Evolutionary conservation across 1,140 invertebrate species (phyloP).

Genomic region (Aphis craccivora): DNA sequence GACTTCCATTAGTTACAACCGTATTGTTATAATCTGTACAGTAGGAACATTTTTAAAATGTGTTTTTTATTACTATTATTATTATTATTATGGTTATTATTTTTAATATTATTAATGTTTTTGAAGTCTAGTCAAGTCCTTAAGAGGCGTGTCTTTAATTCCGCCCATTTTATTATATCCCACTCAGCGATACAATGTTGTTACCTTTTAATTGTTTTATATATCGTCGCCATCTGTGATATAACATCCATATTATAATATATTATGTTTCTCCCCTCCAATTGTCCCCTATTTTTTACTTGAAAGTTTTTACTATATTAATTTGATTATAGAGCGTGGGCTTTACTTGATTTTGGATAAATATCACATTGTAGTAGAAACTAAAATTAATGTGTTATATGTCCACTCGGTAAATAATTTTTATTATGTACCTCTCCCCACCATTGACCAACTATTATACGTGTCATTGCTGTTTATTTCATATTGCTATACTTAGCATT

Average conservation of each 20-base stretch:
- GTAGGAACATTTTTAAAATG: neutral
- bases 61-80: slow-evolving; percentile 14
- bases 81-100: neutral
- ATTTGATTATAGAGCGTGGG: neutral
- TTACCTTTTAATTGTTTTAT: slow-evolving; percentile 25
- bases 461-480: neutral
- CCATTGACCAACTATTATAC: neutral
- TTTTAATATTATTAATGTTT: slow-evolving; percentile 9
- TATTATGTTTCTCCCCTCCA: neutral
- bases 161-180: neutral
- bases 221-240: slow-evolving; percentile 22
- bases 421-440: neutral
- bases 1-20: neutral
- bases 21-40: neutral
- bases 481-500: neutral
- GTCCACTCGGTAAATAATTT: neutral
- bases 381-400: neutral
- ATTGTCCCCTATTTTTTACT: neutral
- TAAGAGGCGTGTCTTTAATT: neutral
- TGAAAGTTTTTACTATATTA: neutral
- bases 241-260: neutral
- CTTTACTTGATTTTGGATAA: neutral
- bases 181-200: neutral
- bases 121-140: neutral
- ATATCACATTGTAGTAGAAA: neutral